Percentiles rank a stretch among this genome's conserved stretches.
phyloP scores from a whole-genome alignment of 2,113 vertebrate species.

The Collichthys lucidus region DNA sequence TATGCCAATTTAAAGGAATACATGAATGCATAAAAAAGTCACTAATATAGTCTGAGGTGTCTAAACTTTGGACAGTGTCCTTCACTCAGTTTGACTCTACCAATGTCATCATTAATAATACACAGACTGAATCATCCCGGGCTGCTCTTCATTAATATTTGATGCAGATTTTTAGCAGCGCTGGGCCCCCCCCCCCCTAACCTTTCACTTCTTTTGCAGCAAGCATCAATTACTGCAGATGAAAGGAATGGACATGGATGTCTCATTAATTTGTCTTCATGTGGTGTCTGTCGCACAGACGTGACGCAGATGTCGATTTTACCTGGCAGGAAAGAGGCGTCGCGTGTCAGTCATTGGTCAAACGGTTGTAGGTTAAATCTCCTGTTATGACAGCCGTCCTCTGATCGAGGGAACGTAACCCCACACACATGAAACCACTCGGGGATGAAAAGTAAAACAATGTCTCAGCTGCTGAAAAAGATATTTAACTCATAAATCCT shows the following conservation, averaged over 20 bases:
- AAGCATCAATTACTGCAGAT: slow-evolving; percentile 50
- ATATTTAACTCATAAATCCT: not conserved
- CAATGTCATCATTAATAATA: slow-evolving; percentile 64
- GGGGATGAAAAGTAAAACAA: not conserved
- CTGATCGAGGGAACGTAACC: slow-evolving; percentile 20
- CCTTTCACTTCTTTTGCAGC: slow-evolving; percentile 56
- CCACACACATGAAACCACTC: not conserved
- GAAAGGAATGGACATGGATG: slow-evolving; percentile 36
- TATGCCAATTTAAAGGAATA: slow-evolving; percentile 5
- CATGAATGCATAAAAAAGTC: not conserved
- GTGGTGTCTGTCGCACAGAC: slow-evolving; percentile 18
- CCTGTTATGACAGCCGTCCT: slow-evolving; percentile 27
- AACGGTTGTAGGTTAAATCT: slow-evolving; percentile 11
- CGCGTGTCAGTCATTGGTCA: not conserved
- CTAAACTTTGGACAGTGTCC: slow-evolving; percentile 27
- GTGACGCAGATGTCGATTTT: slow-evolving; percentile 26
- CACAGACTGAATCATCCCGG: slow-evolving; percentile 49
- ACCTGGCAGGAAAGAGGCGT: slow-evolving; percentile 8
- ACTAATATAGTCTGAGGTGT: not conserved
- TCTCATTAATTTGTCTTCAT: slow-evolving; percentile 46
- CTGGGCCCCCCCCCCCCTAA: slow-evolving; percentile 58
- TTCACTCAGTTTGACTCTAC: slow-evolving; percentile 58
- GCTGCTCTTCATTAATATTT: slow-evolving; percentile 69
- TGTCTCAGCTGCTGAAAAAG: not conserved
- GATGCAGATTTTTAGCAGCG: slow-evolving; percentile 59